These are phyloP conservation scores for Capromys pilorides DNA, from an alignment of 2,797 vertebrate genomes.

Conservation along the genomic window DNA sequence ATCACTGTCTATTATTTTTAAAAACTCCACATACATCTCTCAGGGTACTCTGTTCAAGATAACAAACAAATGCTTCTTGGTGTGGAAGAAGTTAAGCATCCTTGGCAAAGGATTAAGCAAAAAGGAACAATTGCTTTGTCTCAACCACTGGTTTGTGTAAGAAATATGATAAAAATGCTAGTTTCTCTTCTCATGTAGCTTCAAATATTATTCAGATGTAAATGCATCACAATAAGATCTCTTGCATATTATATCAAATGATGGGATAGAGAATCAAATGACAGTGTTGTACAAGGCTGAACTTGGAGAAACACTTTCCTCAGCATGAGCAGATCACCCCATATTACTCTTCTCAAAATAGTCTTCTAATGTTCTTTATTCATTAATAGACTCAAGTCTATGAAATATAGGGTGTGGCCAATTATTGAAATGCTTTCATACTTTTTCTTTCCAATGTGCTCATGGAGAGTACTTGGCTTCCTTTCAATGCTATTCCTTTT, in stretches of 20 bases:
- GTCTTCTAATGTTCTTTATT: background rate
- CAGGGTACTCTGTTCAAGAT: background rate
- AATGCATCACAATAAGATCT: background rate
- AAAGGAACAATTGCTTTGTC: background rate
- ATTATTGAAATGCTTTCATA: background rate
- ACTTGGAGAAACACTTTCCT: background rate
- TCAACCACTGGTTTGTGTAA: background rate
- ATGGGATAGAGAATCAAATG: background rate
- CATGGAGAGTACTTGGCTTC: background rate
- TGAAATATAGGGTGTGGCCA: background rate
- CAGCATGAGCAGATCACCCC: background rate
- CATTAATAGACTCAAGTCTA: too few species aligned
- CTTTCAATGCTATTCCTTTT: background rate
- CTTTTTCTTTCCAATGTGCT: background rate
- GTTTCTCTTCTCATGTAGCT: background rate
- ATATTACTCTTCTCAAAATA: too few species aligned
- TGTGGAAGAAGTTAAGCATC: background rate
- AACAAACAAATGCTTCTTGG: background rate
- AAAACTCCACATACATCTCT: rapidly evolving
- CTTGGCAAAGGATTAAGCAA: background rate
- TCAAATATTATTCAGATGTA: background rate
- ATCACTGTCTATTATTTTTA: background rate
- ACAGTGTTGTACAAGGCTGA: background rate
- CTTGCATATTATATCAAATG: background rate
- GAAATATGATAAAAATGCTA: background rate